Evolutionary conservation across 2,888 invertebrate species (phyloP), one percentile per base, ranked within the genome.

Genomic region (Mesorhabditis spiculigera): DNA sequence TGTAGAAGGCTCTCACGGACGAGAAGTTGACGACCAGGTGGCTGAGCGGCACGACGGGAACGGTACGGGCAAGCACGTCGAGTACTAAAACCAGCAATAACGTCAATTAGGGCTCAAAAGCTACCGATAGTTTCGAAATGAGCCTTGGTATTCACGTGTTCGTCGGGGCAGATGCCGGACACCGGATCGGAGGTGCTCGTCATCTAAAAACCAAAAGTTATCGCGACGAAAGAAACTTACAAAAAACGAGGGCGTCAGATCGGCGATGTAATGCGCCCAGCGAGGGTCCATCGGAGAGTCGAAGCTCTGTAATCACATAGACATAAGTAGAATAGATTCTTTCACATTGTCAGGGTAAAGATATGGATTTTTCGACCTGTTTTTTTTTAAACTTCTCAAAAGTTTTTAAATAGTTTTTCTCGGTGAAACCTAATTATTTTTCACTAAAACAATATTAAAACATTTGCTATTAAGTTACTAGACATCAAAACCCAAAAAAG

Each of bases 231-330:
- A 43, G 43, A 65, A 13, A 16, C 68, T n/a, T 5, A 77, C 73
- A 71, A 84, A 66, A 71, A 84, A 84, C 1, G 84, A 85, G 6
- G 84, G 84, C n/a, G 83, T 84, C 62, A 85, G 67, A 65, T 83
- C 81, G 58, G 77, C 70, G 65, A 84, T 70, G 68, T 81, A 79
- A 8, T 78, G 73, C 16, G 73, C 73, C 83, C 83, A 85, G 68
- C 71, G 69, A 5, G 78, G 73, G 73, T 83, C 84, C 13, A 77
- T 70, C 8, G 85, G 85, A 58, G 76, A 79, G 28, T 28, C 28
- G 28, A 28, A 28, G 28, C 28, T 28, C 28, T 28, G 28, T 28
- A 28, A 28, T 28, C 28, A 28, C 28, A 28, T 28, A 28, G 28
- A 28, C 28, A 28, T 28, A 28, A 28, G 28, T 28, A 28, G 28